Base-by-base conservation (phyloP, 2,888 invertebrate genomes). In the Polymixis lichenea region DNA sequence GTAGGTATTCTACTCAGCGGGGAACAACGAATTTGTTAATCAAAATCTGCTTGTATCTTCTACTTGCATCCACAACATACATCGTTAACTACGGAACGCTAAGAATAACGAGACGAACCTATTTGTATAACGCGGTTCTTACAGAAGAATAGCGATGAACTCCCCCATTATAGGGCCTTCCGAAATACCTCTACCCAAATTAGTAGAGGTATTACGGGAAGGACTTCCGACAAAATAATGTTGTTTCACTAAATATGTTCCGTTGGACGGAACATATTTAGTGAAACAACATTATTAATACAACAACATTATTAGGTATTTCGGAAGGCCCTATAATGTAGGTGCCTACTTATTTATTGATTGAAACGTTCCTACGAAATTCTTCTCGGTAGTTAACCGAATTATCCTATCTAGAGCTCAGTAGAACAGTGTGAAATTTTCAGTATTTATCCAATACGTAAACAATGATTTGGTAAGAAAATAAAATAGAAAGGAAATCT, bases 381-480 rank as follows among this genome's bases (percentile, higher is more conserved):
- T 56, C 9, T 22, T 56, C 22, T 32, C 11, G 15, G 9, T 38
- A 61, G 19, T 15, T 65, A 38, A 17, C 11, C 5, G 15, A 55
- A 43, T 56, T 13, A 53, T 51, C 22, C 22, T 17, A 32, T 53
- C 11, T 19, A 49, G 3, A 75, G 25, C 15, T 49, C 25, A 32
- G 15, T 38, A 51, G 53, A 56, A 56, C n/a, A 43, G 15, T 38
- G 46, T 65, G n/a, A 58, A 65, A 58, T 58, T 56, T 28, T 51
- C 56, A 56, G 25, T 3, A 62, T 74, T 79, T 74, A 74, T 58
- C 15, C 56, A 80, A 75, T 64, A 65, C 28, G 68, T 80, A 69
- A 76, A 81, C 82, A 81, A 69, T 72, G 58, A 77, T 83, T 72
- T 70, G 46, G 55, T 74, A 67, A 83, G 65, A 78, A 75, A 80